Conservation (phyloP, 2,888 invertebrate genomes). For the Amphipoea lucens region DNA sequence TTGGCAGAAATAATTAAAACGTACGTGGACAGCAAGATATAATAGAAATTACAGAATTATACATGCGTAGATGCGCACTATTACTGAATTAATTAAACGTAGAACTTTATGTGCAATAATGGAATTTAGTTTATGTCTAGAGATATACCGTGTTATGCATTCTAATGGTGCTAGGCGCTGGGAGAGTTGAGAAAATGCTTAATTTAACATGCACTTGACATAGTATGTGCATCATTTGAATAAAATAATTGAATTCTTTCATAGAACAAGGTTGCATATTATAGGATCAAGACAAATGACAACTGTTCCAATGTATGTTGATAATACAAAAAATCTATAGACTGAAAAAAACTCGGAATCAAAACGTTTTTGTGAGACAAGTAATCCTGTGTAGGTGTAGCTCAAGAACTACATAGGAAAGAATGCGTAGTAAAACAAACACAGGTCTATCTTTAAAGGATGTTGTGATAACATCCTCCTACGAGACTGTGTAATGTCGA, state of each 20-base stretch:
- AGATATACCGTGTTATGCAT: conserved; percentile 14
- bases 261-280: background rate
- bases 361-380: background rate
- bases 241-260: conserved; percentile 1
- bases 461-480: conserved; percentile 27
- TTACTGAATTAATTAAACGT: conserved; percentile 25
- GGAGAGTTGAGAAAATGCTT: conserved; percentile 13
- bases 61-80: background rate
- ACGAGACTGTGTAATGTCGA: background rate
- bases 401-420: background rate
- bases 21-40: conserved; percentile 37
- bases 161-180: background rate
- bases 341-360: no score
- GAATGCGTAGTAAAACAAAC: conserved; percentile 27
- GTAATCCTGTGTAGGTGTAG: background rate
- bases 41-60: conserved; percentile 29
- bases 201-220: conserved; percentile 8
- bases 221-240: conserved; percentile 18
- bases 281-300: background rate
- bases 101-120: conserved; percentile 33
- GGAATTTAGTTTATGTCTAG: conserved; percentile 24
- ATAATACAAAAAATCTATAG: background rate
- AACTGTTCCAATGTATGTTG: background rate
- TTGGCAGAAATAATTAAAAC: conserved; percentile 34
- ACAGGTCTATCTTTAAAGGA: conserved; percentile 49